Percentiles rank a stretch among this genome's conserved stretches.
Conservation (phyloP, 2,113 vertebrate species). For the Saimiri boliviensis region DNA sequence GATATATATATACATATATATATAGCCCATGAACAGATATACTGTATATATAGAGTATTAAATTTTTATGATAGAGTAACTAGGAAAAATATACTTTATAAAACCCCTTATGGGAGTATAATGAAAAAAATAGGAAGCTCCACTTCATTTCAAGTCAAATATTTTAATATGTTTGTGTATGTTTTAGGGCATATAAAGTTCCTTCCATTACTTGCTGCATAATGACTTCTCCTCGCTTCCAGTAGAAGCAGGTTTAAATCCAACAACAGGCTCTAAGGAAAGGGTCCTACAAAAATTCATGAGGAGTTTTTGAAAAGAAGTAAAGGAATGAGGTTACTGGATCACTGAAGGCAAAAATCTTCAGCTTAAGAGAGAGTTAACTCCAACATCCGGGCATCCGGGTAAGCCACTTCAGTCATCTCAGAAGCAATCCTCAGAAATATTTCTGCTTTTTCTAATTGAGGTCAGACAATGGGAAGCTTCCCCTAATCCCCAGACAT, state of each 20-base stretch:
- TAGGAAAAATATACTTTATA: not conserved
- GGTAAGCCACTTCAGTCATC: not conserved
- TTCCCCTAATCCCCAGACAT: not conserved
- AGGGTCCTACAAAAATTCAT: not conserved
- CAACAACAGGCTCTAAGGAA: not conserved
- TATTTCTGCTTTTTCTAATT: slow-evolving; percentile 54
- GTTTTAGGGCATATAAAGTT: not conserved
- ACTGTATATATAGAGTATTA: not conserved
- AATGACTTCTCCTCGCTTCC: not conserved
- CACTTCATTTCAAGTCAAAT: not conserved
- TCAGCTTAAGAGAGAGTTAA: not conserved
- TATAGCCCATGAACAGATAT: not conserved
- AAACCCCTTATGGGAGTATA: not conserved
- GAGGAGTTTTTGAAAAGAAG: not conserved
- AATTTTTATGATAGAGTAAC: not conserved
- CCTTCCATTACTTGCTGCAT: not conserved
- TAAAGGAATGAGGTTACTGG: slow-evolving; percentile 40
- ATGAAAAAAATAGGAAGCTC: not conserved
- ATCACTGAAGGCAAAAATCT: not conserved
- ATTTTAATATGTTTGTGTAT: not conserved
- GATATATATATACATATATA: not conserved
- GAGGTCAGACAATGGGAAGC: slow-evolving; percentile 28
- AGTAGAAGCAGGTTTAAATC: not conserved
- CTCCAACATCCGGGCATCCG: not conserved
- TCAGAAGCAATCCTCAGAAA: not conserved